phyloP scores from a whole-genome alignment of 2,113 vertebrate species.

The Lagenorhynchus albirostris region DNA sequence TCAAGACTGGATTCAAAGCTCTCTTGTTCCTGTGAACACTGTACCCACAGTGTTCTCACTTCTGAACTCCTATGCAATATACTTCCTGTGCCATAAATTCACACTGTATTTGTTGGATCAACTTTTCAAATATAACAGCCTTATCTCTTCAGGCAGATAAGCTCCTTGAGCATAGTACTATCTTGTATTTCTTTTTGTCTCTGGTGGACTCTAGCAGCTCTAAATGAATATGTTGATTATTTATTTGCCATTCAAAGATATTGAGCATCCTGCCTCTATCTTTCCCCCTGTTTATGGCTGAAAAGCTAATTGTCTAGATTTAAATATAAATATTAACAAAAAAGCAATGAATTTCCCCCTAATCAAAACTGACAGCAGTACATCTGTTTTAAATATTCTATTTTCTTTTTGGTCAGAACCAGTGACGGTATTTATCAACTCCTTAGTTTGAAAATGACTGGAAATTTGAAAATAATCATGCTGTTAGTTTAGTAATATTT shows the following conservation, averaged over 20 bases:
- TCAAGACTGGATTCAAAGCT: not conserved
- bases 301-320: not conserved
- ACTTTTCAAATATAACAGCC: not conserved
- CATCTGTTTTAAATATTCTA: not conserved
- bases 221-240: constrained; percentile 1
- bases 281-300: not conserved
- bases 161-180: not conserved
- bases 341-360: not conserved
- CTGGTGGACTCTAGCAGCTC: not conserved
- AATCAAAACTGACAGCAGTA: not conserved
- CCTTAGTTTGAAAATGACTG: not conserved
- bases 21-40: not conserved
- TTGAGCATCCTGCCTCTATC: not conserved
- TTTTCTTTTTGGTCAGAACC: constrained; percentile 12
- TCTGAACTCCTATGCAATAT: not conserved
- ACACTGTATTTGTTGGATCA: not conserved
- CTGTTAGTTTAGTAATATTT: not conserved
- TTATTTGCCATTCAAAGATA: not conserved
- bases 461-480: constrained; percentile 18
- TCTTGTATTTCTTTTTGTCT: not conserved
- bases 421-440: not conserved
- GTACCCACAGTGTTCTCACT: not conserved
- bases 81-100: not conserved
- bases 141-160: not conserved
- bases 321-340: constrained; percentile 7